These are phyloP conservation scores for Chironomus tentans DNA, from an alignment of 2,888 invertebrate species.

Conservation along the genomic window DNA sequence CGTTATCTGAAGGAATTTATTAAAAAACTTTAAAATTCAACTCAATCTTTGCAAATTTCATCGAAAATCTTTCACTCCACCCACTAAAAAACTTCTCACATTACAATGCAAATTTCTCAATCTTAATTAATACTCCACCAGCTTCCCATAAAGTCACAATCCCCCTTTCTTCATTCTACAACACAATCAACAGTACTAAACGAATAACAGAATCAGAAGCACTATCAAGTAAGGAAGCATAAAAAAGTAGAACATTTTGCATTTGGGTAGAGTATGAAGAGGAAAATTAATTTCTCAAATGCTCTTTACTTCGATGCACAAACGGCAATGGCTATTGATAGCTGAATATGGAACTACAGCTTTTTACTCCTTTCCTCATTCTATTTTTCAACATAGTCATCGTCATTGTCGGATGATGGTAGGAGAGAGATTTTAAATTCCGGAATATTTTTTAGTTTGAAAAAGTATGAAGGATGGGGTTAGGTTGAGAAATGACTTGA, in stretches of 20 bases:
- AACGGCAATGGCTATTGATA: neutral
- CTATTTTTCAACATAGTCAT: neutral
- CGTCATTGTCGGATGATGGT: neutral
- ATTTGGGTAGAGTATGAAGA: neutral
- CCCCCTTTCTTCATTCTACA: too few relatives aligned
- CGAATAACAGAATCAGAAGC: neutral
- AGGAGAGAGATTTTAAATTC: conserved; percentile 16
- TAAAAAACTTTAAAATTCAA: too few relatives aligned
- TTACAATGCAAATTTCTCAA: too few relatives aligned
- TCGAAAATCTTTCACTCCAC: too few relatives aligned
- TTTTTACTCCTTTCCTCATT: neutral
- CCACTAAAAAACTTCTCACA: too few relatives aligned
- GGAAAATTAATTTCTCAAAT: conserved; percentile 23
- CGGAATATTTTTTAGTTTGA: neutral
- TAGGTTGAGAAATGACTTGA: too few relatives aligned
- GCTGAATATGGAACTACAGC: too few relatives aligned
- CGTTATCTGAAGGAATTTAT: too few relatives aligned
- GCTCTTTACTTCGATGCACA: conserved; percentile 1
- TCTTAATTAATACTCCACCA: too few relatives aligned
- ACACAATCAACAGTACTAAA: neutral
- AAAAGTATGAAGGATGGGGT: too few relatives aligned
- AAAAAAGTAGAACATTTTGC: neutral
- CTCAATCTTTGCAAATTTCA: too few relatives aligned
- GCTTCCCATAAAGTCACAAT: too few relatives aligned
- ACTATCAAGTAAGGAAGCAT: neutral